These are phyloP conservation scores for Muntiacus reevesi DNA, from an alignment of 2,113 vertebrate species.

Conservation along the genomic window DNA sequence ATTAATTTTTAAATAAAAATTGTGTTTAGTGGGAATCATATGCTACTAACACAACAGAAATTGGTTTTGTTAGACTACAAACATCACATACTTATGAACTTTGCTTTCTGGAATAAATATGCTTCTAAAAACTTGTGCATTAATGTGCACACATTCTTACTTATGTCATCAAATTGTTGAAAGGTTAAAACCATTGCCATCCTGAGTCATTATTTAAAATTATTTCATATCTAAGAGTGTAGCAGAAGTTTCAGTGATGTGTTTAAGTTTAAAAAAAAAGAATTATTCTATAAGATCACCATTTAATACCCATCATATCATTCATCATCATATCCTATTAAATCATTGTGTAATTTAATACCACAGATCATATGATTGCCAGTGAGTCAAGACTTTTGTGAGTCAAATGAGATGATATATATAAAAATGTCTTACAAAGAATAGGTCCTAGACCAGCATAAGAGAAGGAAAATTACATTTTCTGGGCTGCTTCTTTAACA, in stretches of 20 bases:
- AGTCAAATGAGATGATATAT: conserved; percentile 58
- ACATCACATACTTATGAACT: not conserved
- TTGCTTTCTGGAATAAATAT: conserved; percentile 12
- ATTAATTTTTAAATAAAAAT: conserved; percentile 51
- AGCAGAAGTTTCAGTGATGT: conserved; percentile 29
- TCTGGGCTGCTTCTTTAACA: not conserved
- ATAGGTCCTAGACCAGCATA: not conserved
- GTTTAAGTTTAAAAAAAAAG: not conserved
- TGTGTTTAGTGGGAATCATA: conserved; percentile 1
- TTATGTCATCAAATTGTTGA: not conserved
- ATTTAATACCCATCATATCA: conserved; percentile 27
- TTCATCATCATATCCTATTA: conserved; percentile 55
- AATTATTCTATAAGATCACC: conserved; percentile 22
- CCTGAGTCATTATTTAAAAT: conserved; percentile 28
- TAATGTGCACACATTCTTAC: not conserved
- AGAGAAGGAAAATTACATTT: conserved; percentile 1
- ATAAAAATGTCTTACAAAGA: conserved; percentile 22
- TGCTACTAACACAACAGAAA: not conserved
- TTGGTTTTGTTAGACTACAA: not conserved
- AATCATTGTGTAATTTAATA: conserved; percentile 56
- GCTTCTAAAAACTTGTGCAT: not conserved
- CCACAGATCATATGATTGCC: conserved; percentile 6
- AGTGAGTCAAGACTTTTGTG: conserved; percentile 61
- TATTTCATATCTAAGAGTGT: not conserved
- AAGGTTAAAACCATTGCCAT: conserved; percentile 5